These are phyloP conservation scores for Numida meleagris DNA, from an alignment of 2,113 vertebrate species.

Conservation along the genomic window DNA sequence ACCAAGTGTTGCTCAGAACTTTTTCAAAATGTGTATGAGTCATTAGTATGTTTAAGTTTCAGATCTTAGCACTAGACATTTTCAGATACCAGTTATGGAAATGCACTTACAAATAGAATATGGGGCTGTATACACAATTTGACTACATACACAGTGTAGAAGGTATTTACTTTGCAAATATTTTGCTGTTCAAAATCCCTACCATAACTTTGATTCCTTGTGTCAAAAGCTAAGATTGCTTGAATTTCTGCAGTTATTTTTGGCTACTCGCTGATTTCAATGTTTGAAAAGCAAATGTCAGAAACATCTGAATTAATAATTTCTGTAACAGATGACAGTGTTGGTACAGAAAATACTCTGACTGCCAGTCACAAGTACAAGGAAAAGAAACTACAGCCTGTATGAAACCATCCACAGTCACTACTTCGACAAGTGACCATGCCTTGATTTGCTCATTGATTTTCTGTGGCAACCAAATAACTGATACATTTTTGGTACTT, in stretches of 20 bases:
- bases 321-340: background rate
- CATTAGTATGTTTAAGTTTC: background rate
- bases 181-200: background rate
- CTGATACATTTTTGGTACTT: background rate
- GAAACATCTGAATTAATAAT: background rate
- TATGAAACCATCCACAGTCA: background rate
- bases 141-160: background rate
- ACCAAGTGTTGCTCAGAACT: background rate
- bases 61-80: background rate
- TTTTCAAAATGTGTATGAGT: rapidly evolving
- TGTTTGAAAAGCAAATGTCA: background rate
- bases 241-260: background rate
- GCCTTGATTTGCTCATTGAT: background rate
- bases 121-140: background rate
- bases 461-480: background rate
- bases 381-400: background rate
- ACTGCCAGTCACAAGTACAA: background rate
- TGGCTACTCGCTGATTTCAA: background rate
- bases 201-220: background rate
- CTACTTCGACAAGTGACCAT: background rate
- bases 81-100: background rate
- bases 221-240: background rate
- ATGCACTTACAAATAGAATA: background rate
- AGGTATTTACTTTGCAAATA: background rate
- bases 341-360: background rate